These are phyloP conservation scores for Cynoglossus semilaevis DNA, from an alignment of 2,113 vertebrate species.

Conservation along the genomic window DNA sequence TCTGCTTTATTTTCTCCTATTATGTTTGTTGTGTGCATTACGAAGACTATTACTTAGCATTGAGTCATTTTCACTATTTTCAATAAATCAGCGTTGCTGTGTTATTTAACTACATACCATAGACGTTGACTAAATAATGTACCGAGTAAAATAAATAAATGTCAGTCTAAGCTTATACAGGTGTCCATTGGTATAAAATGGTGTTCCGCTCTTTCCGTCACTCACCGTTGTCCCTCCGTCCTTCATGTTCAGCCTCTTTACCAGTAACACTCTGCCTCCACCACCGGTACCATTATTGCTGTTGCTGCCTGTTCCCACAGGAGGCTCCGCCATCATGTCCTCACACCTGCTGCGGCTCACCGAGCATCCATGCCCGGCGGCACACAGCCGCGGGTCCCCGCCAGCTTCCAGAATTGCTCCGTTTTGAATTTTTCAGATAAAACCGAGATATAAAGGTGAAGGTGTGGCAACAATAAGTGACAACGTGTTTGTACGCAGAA, in stretches of 20 bases:
- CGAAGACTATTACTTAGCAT: too few species aligned
- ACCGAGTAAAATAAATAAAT: not conserved
- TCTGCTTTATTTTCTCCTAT: too few species aligned
- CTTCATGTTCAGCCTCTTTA: constrained; percentile 79
- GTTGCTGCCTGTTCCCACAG: constrained; percentile 44
- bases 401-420: constrained; percentile 71
- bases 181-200: constrained; percentile 8
- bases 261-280: constrained; percentile 66
- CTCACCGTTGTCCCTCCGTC: constrained; percentile 73
- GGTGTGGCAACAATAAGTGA: too few species aligned
- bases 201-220: constrained; percentile 1
- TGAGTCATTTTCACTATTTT: too few species aligned
- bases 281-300: too few species aligned
- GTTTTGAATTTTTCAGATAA: not conserved
- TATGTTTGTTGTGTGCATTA: too few species aligned
- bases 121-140: too few species aligned
- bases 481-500: too few species aligned
- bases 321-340: constrained; percentile 60
- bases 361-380: constrained; percentile 75
- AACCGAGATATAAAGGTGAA: too few species aligned
- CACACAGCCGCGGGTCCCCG: constrained; percentile 72
- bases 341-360: constrained; percentile 70
- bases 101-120: too few species aligned
- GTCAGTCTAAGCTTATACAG: not conserved
- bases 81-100: too few species aligned